phyloP scores from a whole-genome alignment of 2,113 vertebrate species.

The Phalacrocorax pelagicus region DNA sequence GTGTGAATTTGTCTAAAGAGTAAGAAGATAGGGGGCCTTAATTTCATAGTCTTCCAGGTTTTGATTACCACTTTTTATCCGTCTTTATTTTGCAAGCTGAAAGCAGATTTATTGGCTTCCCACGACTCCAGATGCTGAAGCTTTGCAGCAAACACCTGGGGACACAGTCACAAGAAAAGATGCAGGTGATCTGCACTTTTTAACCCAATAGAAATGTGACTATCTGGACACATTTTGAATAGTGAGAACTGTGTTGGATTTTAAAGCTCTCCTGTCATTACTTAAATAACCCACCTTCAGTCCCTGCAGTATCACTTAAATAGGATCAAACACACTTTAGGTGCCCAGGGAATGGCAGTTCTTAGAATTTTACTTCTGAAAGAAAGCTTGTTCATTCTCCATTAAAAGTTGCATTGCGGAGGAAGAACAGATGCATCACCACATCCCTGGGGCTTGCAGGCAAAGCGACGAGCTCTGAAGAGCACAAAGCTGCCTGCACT shows the following conservation, averaged over 20 bases:
- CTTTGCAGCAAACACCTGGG: neutral
- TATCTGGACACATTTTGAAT: neutral
- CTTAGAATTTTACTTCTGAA: neutral
- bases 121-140: neutral
- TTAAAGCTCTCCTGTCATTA: neutral
- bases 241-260: neutral
- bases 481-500: neutral
- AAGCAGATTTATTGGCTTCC: neutral
- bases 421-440: neutral
- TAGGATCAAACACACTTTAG: neutral
- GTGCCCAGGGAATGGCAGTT: neutral
- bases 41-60: neutral
- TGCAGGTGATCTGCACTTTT: neutral
- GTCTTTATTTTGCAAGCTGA: neutral
- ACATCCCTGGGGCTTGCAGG: neutral
- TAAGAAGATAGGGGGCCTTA: neutral
- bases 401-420: neutral
- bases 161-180: neutral
- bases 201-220: neutral
- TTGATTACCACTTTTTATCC: neutral
- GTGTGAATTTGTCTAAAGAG: neutral
- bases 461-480: neutral
- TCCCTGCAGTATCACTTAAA: neutral
- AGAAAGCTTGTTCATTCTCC: neutral
- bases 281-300: neutral